Conservation (phyloP, 2,797 vertebrate genomes). For the Tragopan temminckii region DNA sequence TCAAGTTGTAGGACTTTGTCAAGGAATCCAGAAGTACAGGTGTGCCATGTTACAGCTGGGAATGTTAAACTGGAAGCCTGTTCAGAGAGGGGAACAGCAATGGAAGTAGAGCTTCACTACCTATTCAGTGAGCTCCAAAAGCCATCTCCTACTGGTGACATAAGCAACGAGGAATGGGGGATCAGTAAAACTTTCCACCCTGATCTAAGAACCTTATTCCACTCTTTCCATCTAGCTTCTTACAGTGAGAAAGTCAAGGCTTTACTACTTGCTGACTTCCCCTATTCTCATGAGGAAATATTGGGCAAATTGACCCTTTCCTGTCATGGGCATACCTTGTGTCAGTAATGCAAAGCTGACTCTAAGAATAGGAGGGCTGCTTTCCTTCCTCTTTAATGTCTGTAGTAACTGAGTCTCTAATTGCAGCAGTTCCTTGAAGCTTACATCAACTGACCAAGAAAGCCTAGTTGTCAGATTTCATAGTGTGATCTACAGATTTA, state of each 20-base stretch:
- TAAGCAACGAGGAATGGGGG: not conserved
- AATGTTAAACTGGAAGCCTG: constrained; percentile 37
- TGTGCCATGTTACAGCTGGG: not conserved
- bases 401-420: not conserved
- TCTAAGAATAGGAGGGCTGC: not conserved
- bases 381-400: not conserved
- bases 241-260: not conserved
- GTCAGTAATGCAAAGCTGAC: not conserved
- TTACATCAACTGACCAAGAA: not conserved
- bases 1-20: not conserved
- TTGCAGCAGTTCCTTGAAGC: not conserved
- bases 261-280: not conserved
- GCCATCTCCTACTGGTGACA: not conserved
- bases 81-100: not conserved
- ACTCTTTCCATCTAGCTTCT: not conserved
- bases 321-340: fast-evolving
- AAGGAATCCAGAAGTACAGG: not conserved
- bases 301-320: not conserved
- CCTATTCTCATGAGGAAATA: not conserved
- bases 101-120: not conserved
- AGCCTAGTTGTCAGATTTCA: not conserved
- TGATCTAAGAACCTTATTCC: too few relatives aligned
- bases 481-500: not conserved
- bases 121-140: constrained; percentile 36
- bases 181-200: too few relatives aligned